Conservation (phyloP, 2,113 vertebrate genomes). For the Ictalurus punctatus region DNA sequence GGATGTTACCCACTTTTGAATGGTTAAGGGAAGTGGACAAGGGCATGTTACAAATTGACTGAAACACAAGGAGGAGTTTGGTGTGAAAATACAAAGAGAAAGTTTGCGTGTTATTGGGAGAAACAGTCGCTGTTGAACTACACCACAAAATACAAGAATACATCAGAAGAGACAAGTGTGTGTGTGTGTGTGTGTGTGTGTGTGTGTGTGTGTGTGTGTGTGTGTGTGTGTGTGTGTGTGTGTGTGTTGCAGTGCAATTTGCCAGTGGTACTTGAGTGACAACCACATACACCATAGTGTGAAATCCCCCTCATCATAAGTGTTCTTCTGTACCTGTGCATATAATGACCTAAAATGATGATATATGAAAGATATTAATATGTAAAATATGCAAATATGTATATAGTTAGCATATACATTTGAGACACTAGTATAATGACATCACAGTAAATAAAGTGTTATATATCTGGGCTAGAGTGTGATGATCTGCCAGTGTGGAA, state of each 20-base stretch:
- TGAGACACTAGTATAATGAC: neutral
- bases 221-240: neutral
- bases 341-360: neutral
- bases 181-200: neutral
- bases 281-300: conserved; percentile 19
- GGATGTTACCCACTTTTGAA: neutral
- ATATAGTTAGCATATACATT: neutral
- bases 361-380: neutral
- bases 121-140: neutral
- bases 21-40: neutral
- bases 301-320: neutral
- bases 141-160: neutral
- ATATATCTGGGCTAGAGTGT: neutral
- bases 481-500: neutral
- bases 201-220: neutral
- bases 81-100: neutral
- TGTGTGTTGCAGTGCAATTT: neutral
- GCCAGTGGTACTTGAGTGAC: neutral
- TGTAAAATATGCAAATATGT: neutral
- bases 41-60: neutral
- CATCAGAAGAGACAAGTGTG: neutral
- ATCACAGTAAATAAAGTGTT: neutral
- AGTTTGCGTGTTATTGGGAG: neutral
- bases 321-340: neutral
- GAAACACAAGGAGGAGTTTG: neutral